Evolutionary conservation across 1,140 invertebrate genomes (phyloP).

Genomic region (Drosophila chauvacae): DNA sequence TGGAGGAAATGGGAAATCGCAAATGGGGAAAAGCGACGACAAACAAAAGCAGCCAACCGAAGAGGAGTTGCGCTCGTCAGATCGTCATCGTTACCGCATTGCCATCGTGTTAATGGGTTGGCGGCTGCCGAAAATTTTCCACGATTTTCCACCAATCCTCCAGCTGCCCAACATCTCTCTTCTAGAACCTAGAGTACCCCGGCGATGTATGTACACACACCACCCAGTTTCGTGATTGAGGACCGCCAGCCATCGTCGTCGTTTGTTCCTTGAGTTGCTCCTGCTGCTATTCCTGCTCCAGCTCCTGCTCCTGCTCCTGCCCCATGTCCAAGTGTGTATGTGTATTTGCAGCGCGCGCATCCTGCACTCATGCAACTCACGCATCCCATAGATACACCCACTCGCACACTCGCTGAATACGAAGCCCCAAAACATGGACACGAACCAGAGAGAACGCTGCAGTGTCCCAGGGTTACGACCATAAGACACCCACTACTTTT

Average conservation of each 20-base stretch:
- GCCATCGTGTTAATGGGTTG: constrained; percentile 45
- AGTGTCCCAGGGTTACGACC: background rate
- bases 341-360: constrained; percentile 41
- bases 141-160: constrained; percentile 46
- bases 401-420: constrained; percentile 5
- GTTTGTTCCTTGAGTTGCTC: constrained; percentile 32
- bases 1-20: constrained; percentile 8
- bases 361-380: constrained; percentile 45
- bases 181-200: background rate
- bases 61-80: constrained; percentile 36
- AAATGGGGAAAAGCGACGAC: constrained; percentile 31
- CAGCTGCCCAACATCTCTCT: background rate
- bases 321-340: constrained; percentile 35
- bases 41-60: constrained; percentile 56
- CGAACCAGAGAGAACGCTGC: constrained; percentile 5
- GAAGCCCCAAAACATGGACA: background rate
- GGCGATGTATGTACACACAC: background rate
- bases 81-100: constrained; percentile 25
- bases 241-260: constrained; percentile 14
- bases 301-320: background rate
- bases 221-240: constrained; percentile 36
- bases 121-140: constrained; percentile 49
- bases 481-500: background rate
- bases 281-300: background rate
- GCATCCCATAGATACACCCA: constrained; percentile 34